phyloP scores from a whole-genome alignment of 2,888 invertebrate species.

The Coleophora deauratella region DNA sequence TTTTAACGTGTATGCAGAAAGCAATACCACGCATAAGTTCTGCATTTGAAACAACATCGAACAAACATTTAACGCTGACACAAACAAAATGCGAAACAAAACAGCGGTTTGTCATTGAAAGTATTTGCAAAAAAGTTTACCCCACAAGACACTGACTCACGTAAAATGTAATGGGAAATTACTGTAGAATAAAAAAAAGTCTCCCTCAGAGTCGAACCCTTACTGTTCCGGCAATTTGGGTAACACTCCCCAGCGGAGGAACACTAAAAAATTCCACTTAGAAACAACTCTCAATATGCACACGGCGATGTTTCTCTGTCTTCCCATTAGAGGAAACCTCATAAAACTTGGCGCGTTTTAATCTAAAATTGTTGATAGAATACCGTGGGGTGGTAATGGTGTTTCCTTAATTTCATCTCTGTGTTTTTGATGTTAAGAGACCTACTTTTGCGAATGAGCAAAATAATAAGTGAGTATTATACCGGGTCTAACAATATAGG shows the following conservation, averaged over 20 bases:
- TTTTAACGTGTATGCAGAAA: too few relatives aligned
- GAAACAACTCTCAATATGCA: conserved; percentile 56
- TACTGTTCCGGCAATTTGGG: conserved; percentile 63
- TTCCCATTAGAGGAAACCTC: conserved; percentile 35
- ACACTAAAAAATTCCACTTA: conserved; percentile 61
- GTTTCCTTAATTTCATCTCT: too few relatives aligned
- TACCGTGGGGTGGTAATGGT: too few relatives aligned
- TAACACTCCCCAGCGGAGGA: conserved; percentile 52
- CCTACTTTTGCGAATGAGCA: too few relatives aligned
- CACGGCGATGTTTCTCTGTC: conserved; percentile 33
- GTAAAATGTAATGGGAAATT: conserved; percentile 67
- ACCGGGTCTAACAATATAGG: too few relatives aligned
- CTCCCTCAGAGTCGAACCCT: conserved; percentile 48
- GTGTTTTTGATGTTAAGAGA: too few relatives aligned
- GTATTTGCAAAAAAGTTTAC: conserved; percentile 44
- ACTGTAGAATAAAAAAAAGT: conserved; percentile 62
- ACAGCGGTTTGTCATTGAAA: conserved; percentile 13
- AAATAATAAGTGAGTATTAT: too few relatives aligned
- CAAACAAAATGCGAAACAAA: conserved; percentile 3
- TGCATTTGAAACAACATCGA: too few relatives aligned
- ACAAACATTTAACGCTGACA: neutral
- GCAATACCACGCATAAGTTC: too few relatives aligned
- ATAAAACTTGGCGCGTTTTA: conserved; percentile 50
- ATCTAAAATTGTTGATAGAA: conserved; percentile 30
- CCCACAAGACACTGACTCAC: conserved; percentile 54